Evolutionary conservation across 2,888 invertebrate genomes (phyloP), one percentile per base, ranked within the genome.

Genomic region (Heterodera filipjevi): DNA sequence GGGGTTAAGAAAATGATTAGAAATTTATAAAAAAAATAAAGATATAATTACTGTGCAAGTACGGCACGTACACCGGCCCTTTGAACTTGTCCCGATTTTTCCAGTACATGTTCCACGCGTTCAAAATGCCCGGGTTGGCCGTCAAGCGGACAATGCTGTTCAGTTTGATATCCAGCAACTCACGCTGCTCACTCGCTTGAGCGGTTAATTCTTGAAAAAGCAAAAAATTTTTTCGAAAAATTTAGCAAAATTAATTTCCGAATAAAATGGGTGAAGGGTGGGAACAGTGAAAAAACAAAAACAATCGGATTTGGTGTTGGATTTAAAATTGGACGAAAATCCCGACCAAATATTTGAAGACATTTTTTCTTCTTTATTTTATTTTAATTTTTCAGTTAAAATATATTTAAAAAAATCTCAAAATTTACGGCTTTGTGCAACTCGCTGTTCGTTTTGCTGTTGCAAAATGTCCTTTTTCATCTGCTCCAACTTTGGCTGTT

Each of bases 1-100:
- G 12, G 44, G 12, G 8, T 5, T 44, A 44, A 10, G 5, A 10
- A 12, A 30, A 66, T 66, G 33, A n/a, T n/a, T n/a, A n/a, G n/a
- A 78, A 77, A 73, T 53, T 35, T 22, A n/a, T 5, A 68, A 22
- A 10, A 27, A 73, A 66, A 14, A 76, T 3, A 75, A 68, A 1
- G 27, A 3, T 3, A 32, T 66, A 75, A 74, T 53, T 53, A 81
- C 81, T 66, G 68, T 87, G 82, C 22, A 85, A 71, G 33, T 82
- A 71, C 14, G 87, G 87, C 22, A 85, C 79, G 77, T 83, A 84
- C 72, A 87, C 81, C 27, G 80, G 80, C 46, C 77, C 79, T 19
- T 76, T 77, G 79, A 87, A 87, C 22, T 80, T 22, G 5, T 81
- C 39, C 22, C 53, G 71, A 68, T 87, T 81, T 22, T 72, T 35